These are phyloP conservation scores for Atta cephalotes DNA, from an alignment of 1,140 invertebrate genomes.

Conservation along the genomic window DNA sequence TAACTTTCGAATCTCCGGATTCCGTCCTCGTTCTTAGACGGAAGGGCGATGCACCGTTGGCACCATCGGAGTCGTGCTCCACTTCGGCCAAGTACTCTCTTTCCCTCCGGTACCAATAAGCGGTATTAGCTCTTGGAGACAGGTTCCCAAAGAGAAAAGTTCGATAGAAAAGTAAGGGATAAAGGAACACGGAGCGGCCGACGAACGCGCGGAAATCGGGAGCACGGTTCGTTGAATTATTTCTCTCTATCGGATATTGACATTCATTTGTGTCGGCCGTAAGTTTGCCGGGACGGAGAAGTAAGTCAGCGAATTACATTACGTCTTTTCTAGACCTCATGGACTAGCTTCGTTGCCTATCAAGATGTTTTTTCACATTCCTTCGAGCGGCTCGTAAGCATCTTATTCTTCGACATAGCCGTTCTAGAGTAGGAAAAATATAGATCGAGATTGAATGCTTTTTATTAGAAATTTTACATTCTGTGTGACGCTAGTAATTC, in stretches of 20 bases:
- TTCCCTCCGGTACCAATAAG: constrained; percentile 9
- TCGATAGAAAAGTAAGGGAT: constrained; percentile 43
- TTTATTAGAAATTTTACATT: too few species aligned
- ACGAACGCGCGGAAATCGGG: constrained; percentile 42
- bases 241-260: constrained; percentile 69
- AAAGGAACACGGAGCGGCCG: constrained; percentile 37
- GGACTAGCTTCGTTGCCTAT: constrained; percentile 60
- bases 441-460: constrained; percentile 6
- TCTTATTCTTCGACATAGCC: neutral
- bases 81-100: constrained; percentile 39
- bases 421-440: neutral
- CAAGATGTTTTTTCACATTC: constrained; percentile 57
- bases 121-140: constrained; percentile 67
- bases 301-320: constrained; percentile 70
- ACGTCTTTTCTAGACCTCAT: constrained; percentile 39
- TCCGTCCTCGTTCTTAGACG: constrained; percentile 38
- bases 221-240: constrained; percentile 69
- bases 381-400: neutral
- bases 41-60: constrained; percentile 6
- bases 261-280: constrained; percentile 59
- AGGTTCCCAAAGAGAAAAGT: constrained; percentile 54
- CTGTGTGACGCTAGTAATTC: too few species aligned
- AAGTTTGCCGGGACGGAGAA: constrained; percentile 52
- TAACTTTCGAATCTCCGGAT: constrained; percentile 17
- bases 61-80: constrained; percentile 24